These are phyloP conservation scores for Urocolius indicus DNA, from an alignment of 2,113 vertebrate genomes.

Conservation along the genomic window DNA sequence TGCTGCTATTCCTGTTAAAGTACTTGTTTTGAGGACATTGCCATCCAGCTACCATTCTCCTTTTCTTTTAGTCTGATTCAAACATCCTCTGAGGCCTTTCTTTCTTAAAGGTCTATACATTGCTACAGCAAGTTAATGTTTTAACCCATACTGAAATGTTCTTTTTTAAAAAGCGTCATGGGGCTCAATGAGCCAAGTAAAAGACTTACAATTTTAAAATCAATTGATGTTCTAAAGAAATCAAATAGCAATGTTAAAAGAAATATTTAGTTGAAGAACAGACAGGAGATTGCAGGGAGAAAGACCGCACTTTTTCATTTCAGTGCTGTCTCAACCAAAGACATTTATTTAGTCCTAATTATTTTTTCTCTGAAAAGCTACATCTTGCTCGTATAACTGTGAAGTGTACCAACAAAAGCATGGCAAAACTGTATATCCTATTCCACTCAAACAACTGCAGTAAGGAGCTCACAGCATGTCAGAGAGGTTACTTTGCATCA, in stretches of 20 bases:
- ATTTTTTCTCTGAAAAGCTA: neutral
- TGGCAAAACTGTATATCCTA: neutral
- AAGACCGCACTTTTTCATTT: neutral
- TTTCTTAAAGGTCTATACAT: conserved; percentile 44
- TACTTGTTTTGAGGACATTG: conserved; percentile 39
- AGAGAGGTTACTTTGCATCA: neutral
- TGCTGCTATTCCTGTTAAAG: conserved; percentile 38
- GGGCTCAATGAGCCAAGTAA: neutral
- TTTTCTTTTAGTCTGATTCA: conserved; percentile 45
- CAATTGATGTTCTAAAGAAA: conserved; percentile 27
- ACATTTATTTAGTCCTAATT: neutral
- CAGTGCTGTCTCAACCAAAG: neutral
- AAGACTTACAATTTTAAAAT: conserved; percentile 59
- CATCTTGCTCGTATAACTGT: neutral
- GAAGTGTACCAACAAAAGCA: neutral
- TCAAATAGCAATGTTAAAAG: neutral
- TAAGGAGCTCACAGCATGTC: neutral
- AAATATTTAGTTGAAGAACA: conserved; percentile 8
- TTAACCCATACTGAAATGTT: conserved; percentile 4
- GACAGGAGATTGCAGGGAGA: neutral
- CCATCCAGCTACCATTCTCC: conserved; percentile 33
- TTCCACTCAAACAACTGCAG: neutral
- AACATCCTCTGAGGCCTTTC: conserved; percentile 28
- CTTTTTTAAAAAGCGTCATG: neutral
- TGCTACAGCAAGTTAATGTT: conserved; percentile 51